phyloP scores from a whole-genome alignment of 1,140 invertebrate genomes.

The Nylanderia fulva region DNA sequence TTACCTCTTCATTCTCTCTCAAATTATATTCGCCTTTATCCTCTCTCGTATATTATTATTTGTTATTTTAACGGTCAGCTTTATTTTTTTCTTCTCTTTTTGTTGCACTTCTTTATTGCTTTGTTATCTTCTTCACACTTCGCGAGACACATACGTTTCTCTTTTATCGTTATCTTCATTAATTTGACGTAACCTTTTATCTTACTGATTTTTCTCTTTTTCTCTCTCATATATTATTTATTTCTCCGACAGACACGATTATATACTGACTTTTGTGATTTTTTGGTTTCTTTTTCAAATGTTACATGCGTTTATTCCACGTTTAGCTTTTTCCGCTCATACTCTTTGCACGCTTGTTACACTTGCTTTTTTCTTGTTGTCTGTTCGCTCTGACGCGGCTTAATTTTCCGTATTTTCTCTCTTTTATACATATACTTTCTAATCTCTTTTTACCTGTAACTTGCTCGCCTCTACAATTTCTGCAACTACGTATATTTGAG shows the following conservation, averaged over 20 bases:
- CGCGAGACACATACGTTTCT: background rate
- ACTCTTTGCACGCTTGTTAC: slow-evolving; percentile 12
- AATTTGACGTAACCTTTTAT: background rate
- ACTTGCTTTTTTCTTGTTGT: background rate
- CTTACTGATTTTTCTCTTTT: background rate
- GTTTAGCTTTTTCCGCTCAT: background rate
- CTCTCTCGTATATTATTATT: background rate
- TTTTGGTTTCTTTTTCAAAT: too few species aligned
- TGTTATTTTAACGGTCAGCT: slow-evolving; percentile 24
- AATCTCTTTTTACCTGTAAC: slow-evolving; percentile 14
- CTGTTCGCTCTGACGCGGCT: slow-evolving; percentile 1
- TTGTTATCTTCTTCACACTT: background rate
- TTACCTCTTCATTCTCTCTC: background rate
- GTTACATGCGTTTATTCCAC: background rate
- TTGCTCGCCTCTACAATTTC: slow-evolving; percentile 14
- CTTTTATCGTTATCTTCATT: background rate
- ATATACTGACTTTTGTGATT: background rate
- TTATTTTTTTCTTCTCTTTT: background rate
- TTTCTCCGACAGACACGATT: slow-evolving; percentile 2
- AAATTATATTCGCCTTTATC: slow-evolving; percentile 17
- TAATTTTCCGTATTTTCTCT: slow-evolving; percentile 29
- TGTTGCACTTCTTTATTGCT: background rate
- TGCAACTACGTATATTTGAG: slow-evolving; percentile 49
- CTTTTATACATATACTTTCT: background rate
- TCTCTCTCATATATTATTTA: slow-evolving; percentile 3